Conservation (phyloP, 2,888 invertebrate genomes). For the Apotomis capreana region DNA sequence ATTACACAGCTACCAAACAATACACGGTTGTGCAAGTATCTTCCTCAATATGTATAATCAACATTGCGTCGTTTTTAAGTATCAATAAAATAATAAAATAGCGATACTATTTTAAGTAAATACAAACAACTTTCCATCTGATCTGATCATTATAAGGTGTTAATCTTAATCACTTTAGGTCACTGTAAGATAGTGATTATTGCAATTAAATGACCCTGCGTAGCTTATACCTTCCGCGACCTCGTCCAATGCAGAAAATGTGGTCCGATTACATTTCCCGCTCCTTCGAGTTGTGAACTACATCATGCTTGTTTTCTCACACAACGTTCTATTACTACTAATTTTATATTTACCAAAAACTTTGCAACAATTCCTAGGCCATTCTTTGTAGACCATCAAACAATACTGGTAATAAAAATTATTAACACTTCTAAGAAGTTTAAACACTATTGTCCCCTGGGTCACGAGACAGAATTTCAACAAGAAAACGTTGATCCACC, state of each 20-base stretch:
- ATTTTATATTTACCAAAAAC: too few relatives aligned
- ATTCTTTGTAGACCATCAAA: too few relatives aligned
- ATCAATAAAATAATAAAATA: neutral
- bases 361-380: too few relatives aligned
- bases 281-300: slow-evolving; percentile 18
- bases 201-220: slow-evolving; percentile 8
- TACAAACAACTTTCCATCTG: neutral
- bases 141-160: neutral
- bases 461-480: too few relatives aligned
- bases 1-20: slow-evolving; percentile 6
- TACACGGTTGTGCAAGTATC: slow-evolving; percentile 3
- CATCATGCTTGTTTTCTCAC: slow-evolving; percentile 23
- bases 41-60: slow-evolving; percentile 6
- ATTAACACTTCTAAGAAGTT: too few relatives aligned
- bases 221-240: slow-evolving; percentile 11
- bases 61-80: neutral
- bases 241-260: slow-evolving; percentile 20
- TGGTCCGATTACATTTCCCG: slow-evolving; percentile 15
- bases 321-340: neutral
- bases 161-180: neutral
- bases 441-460: too few relatives aligned
- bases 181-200: neutral
- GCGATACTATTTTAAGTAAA: neutral
- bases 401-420: too few relatives aligned
- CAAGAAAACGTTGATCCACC: too few relatives aligned